Base-by-base conservation (phyloP, 2,888 invertebrate species). In the Acrobasis repandana region DNA sequence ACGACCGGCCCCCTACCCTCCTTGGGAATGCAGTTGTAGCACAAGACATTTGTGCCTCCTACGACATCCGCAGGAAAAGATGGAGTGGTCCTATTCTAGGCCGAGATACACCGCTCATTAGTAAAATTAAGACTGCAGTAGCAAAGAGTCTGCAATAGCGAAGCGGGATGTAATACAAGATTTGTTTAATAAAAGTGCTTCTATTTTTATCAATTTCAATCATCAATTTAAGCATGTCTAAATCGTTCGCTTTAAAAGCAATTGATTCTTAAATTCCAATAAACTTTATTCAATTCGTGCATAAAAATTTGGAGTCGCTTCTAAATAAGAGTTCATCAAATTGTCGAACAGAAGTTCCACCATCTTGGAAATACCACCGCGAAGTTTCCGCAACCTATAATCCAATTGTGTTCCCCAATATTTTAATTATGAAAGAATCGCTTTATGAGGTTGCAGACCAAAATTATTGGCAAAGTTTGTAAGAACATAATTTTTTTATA, bases 391-490 rank as follows among this genome's bases (percentile, higher is more conserved):
- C 64, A 68, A 63, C 67, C 61, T 68, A 68, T 76, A 77, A 80
- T 76, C 75, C 72, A 69, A 75, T 75, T 68, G 65, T 70, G 67
- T 67, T 70, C 64, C 59, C 72, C 68, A 67, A 74, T 77, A 77
- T 75, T n/a, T n/a, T 74, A 74, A 74, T 75, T 70, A 67, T 64
- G 67, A 73, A 75, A 75, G 73, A 77, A 75, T 73, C 70, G 69
- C 73, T 78, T 76, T 71, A 71, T 68, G 68, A 68, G 67, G 64
- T 68, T 70, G 65, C 66, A 66, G 66, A 61, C 63, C 60, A 69
- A 64, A 68, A 68, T 74, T 76, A 75, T 76, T 76, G 70, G 66
- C 63, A 66, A 74, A 74, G 65, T 75, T 75, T 70, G 56, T 36
- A 66, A 72, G 63, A 68, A 65, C 64, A 61, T 71, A 67, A 65